Conservation (phyloP, 2,888 invertebrate genomes). For the Ophion ellenae region DNA sequence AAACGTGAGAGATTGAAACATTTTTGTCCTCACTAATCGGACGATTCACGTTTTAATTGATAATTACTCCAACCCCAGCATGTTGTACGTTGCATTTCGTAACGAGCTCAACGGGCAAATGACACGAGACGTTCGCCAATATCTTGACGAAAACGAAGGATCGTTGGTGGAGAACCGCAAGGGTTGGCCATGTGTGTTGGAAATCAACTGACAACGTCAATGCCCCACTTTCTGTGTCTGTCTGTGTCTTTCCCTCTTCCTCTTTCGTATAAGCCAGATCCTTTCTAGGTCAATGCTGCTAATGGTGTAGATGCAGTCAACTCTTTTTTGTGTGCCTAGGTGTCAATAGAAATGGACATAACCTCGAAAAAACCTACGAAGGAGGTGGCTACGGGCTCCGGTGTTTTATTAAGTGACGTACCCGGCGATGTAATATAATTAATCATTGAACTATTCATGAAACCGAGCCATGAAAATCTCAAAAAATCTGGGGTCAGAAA, state of each 20-base stretch:
- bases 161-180: conserved; percentile 26
- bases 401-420: no score
- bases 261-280: conserved; percentile 56
- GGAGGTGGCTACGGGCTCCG: no score
- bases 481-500: no score
- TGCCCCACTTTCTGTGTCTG: conserved; percentile 54
- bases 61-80: conserved; percentile 45
- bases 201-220: conserved; percentile 49
- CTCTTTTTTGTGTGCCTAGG: conserved; percentile 1
- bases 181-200: neutral
- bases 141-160: conserved; percentile 44
- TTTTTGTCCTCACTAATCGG: conserved; percentile 36
- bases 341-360: neutral
- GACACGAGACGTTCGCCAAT: conserved; percentile 26
- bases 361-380: conserved; percentile 25
- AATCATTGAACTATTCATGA: no score
- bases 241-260: neutral
- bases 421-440: no score
- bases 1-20: conserved; percentile 10
- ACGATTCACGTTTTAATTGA: conserved; percentile 43
- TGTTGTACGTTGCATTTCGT: conserved; percentile 18
- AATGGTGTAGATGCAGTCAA: conserved; percentile 52
- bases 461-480: no score
- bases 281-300: conserved; percentile 76
- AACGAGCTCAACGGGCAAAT: conserved; percentile 24